Conservation (phyloP, 2,797 vertebrate genomes). For the Thamnophis elegans region DNA sequence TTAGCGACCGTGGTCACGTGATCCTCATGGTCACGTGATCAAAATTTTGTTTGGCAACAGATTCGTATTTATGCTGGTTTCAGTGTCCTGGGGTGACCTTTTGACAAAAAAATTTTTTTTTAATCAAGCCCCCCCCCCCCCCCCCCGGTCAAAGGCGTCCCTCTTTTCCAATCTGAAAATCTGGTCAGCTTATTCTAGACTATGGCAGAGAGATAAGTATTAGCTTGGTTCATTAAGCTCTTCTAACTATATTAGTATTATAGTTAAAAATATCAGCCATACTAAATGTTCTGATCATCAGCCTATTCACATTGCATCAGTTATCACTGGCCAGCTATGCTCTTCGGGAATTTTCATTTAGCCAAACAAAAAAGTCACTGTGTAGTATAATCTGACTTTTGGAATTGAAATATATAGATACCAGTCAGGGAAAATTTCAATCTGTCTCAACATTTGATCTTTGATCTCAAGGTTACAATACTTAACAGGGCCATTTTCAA, state of each 20-base stretch:
- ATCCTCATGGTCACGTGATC: too few species aligned
- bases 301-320: not conserved
- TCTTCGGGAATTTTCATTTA: constrained; percentile 18
- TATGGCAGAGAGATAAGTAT: not conserved
- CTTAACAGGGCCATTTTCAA: constrained; percentile 15
- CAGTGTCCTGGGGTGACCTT: too few species aligned
- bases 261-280: not conserved
- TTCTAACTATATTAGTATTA: not conserved
- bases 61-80: too few species aligned
- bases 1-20: too few species aligned
- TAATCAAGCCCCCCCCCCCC: too few species aligned
- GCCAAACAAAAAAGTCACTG: constrained; percentile 12
- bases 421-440: constrained; percentile 23
- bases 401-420: constrained; percentile 7
- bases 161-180: too few species aligned
- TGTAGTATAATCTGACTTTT: constrained; percentile 13
- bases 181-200: too few species aligned
- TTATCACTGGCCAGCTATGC: not conserved
- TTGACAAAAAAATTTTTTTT: too few species aligned
- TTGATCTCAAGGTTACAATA: constrained; percentile 24
- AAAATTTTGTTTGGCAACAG: too few species aligned
- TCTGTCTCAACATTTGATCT: constrained; percentile 22
- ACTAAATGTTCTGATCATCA: not conserved
- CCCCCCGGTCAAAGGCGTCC: too few species aligned
- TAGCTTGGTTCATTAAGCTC: not conserved